These are phyloP conservation scores for Sternarchorhynchus goeldii DNA, from an alignment of 2,797 vertebrate genomes.

Conservation along the genomic window DNA sequence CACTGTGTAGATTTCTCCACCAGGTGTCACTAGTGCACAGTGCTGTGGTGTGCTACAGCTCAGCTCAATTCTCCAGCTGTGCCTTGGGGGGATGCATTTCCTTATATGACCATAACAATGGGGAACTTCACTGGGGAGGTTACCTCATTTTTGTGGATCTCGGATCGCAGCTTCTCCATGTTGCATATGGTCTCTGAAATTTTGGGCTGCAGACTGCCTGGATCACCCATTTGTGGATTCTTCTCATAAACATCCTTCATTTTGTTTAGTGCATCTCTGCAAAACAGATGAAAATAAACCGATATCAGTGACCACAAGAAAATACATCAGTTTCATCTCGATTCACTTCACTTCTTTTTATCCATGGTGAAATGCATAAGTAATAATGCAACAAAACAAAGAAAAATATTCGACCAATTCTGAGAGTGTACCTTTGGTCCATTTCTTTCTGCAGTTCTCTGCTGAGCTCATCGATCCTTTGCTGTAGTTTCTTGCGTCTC, in stretches of 20 bases:
- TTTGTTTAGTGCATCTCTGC: conserved; percentile 96
- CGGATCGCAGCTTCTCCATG: conserved; percentile 94
- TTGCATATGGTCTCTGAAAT: conserved; percentile 95
- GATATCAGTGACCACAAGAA: not conserved
- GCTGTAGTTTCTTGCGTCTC: conserved; percentile 94
- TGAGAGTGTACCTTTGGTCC: conserved; percentile 85
- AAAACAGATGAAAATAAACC: conserved; percentile 23
- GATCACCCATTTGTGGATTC: conserved; percentile 98
- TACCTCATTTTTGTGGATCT: conserved; percentile 99
- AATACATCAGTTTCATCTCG: not conserved
- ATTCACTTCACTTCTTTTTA: not conserved
- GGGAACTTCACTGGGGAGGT: conserved; percentile 48
- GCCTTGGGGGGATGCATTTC: conserved; percentile 46
- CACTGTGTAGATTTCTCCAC: conserved; percentile 38
- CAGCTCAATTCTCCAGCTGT: conserved; percentile 40
- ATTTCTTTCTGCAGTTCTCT: conserved; percentile 96
- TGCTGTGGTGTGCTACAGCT: not conserved
- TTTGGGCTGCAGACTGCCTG: conserved; percentile 93
- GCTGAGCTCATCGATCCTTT: conserved; percentile 92
- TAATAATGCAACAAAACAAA: not conserved
- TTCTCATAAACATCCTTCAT: conserved; percentile 99
- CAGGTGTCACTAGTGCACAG: conserved; percentile 49
- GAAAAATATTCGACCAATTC: not conserved
- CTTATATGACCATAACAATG: conserved; percentile 52
- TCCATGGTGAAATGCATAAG: not conserved